These are phyloP conservation scores for Agonopterix alstromeriana DNA, from an alignment of 2,888 invertebrate species.

Conservation along the genomic window DNA sequence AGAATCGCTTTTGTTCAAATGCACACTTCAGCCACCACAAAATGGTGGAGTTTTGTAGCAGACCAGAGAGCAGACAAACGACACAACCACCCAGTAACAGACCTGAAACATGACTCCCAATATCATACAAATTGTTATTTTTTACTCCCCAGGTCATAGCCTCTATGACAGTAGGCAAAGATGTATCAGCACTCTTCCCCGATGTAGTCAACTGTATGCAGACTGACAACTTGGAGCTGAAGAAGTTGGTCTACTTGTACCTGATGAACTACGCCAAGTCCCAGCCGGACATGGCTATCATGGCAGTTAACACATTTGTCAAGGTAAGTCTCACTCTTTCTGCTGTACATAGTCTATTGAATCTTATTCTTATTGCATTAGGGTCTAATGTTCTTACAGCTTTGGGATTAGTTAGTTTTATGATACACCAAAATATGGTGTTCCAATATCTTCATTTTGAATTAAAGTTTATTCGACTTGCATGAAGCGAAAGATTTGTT, in stretches of 20 bases:
- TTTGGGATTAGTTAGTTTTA: too few species aligned
- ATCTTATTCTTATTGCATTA: not conserved
- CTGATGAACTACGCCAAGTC: conserved; percentile 99
- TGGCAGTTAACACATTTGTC: conserved; percentile 99
- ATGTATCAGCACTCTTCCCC: conserved; percentile 98
- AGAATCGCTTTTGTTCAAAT: too few species aligned
- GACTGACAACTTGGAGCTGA: conserved; percentile 98
- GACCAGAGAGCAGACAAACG: too few species aligned
- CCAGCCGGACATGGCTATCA: conserved; percentile 99
- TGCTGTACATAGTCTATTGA: not conserved
- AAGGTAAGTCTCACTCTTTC: conserved; percentile 81
- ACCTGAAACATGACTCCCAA: too few species aligned
- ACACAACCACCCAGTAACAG: too few species aligned
- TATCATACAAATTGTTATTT: too few species aligned
- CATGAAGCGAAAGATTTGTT: too few species aligned
- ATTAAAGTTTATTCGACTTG: too few species aligned
- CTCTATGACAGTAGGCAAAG: conserved; percentile 99
- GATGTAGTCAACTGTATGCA: conserved; percentile 99
- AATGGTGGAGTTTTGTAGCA: too few species aligned
- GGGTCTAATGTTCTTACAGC: not conserved
- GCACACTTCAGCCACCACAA: too few species aligned
- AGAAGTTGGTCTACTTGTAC: conserved; percentile 98
- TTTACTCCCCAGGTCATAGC: conserved; percentile 89
- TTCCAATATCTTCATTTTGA: too few species aligned
- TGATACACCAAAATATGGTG: too few species aligned